phyloP scores from a whole-genome alignment of 92 coral and sea anemone species.

The Palythoa caribaeorum region DNA sequence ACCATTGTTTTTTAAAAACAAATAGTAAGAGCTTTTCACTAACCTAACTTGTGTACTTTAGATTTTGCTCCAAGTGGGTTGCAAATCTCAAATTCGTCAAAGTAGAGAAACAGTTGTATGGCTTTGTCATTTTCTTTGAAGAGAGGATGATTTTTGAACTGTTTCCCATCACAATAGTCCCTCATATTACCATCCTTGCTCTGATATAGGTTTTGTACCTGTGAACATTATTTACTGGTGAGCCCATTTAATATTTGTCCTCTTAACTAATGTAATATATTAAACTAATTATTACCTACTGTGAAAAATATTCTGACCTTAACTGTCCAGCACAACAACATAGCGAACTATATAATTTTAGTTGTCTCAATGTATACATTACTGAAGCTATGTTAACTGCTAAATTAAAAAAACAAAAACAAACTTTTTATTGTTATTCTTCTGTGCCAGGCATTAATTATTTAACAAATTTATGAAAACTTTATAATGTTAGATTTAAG shows the following conservation, averaged over 20 bases:
- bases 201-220: constrained; percentile 59
- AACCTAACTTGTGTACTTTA: constrained; percentile 63
- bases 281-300: background rate
- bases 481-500: background rate
- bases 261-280: constrained; percentile 1
- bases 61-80: constrained; percentile 72
- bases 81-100: constrained; percentile 73
- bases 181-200: constrained; percentile 64
- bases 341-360: background rate
- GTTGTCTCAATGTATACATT: background rate
- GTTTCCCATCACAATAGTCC: constrained; percentile 71
- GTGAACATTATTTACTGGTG: background rate
- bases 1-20: background rate
- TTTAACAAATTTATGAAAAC: background rate
- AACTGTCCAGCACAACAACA: background rate
- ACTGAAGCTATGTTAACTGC: background rate
- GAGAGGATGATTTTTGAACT: constrained; percentile 59
- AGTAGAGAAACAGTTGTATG: constrained; percentile 61
- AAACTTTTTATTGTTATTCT: background rate
- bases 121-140: constrained; percentile 59
- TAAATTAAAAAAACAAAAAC: background rate
- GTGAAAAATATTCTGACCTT: background rate
- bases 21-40: constrained; percentile 3
- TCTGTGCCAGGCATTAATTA: background rate
- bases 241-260: background rate